Conservation (phyloP, 2,113 vertebrate genomes). For the Plecotus auritus region DNA sequence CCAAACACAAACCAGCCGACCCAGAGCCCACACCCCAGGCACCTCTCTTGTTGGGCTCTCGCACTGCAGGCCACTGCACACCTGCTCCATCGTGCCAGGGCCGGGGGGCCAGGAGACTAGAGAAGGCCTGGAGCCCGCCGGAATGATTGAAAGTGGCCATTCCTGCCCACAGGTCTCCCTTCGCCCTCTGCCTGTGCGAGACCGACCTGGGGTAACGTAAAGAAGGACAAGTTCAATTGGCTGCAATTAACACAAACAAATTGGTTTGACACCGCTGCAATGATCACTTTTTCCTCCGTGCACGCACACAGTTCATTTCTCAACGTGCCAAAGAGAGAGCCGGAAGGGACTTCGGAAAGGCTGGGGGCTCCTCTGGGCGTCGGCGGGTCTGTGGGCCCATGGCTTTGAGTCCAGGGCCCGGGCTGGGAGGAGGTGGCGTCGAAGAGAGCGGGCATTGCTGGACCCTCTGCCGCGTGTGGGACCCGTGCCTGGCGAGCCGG, state of each 20-base stretch:
- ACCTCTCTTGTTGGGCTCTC: too few species aligned
- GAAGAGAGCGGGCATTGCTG: accelerated
- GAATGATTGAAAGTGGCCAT: too few species aligned
- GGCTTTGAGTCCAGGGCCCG: neutral
- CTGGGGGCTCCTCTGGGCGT: too few species aligned
- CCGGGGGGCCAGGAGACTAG: too few species aligned
- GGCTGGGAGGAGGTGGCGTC: accelerated
- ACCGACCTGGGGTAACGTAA: neutral
- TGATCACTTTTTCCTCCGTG: neutral
- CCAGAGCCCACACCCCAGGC: too few species aligned
- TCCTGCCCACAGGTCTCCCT: too few species aligned
- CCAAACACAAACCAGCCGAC: too few species aligned
- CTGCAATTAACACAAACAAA: slow-evolving; percentile 54
- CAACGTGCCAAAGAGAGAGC: neutral
- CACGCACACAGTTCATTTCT: neutral
- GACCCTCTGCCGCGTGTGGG: accelerated
- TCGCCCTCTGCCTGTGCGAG: neutral
- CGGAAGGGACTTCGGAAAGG: neutral
- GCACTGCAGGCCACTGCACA: too few species aligned
- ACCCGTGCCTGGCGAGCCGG: accelerated
- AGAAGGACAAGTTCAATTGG: slow-evolving; percentile 32
- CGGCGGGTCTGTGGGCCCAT: neutral
- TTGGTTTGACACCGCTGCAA: neutral
- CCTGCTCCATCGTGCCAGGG: too few species aligned
- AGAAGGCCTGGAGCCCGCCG: too few species aligned